phyloP scores from a whole-genome alignment of 2,113 vertebrate genomes.

The Origma solitaria region DNA sequence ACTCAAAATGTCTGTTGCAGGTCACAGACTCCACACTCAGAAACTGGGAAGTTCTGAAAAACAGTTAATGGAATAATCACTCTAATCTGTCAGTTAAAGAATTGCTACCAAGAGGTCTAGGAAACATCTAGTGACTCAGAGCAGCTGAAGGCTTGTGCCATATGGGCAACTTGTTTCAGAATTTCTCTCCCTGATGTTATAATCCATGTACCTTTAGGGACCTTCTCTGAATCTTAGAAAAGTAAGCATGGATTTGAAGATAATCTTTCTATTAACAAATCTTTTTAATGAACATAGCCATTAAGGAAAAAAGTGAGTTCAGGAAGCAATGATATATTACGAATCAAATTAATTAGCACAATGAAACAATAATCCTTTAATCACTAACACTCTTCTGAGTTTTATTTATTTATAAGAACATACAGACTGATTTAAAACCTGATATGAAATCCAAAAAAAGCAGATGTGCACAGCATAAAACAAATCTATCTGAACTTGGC shows the following conservation, averaged over 20 bases:
- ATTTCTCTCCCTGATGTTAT: not conserved
- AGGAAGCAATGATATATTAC: not conserved
- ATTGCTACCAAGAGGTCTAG: not conserved
- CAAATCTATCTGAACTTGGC: not conserved
- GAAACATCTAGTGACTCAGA: not conserved
- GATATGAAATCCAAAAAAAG: not conserved
- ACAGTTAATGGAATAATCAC: conserved; percentile 9
- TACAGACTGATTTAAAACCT: not conserved
- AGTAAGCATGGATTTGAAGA: not conserved
- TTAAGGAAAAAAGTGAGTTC: not conserved
- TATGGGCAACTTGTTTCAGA: not conserved
- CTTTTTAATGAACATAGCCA: not conserved
- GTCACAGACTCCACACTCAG: not conserved
- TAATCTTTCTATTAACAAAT: conserved; percentile 11
- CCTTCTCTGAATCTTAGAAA: not conserved
- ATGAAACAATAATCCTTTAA: conserved; percentile 19
- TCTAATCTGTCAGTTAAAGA: not conserved
- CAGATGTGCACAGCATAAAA: not conserved
- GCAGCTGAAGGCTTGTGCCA: not conserved
- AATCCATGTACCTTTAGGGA: not conserved
- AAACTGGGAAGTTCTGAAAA: not conserved
- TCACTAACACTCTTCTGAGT: not conserved
- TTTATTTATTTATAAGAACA: conserved; percentile 6
- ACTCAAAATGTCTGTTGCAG: not conserved
- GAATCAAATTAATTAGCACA: not conserved